phyloP scores from a whole-genome alignment of 1,140 invertebrate species.

The Drosophila novamexicana region DNA sequence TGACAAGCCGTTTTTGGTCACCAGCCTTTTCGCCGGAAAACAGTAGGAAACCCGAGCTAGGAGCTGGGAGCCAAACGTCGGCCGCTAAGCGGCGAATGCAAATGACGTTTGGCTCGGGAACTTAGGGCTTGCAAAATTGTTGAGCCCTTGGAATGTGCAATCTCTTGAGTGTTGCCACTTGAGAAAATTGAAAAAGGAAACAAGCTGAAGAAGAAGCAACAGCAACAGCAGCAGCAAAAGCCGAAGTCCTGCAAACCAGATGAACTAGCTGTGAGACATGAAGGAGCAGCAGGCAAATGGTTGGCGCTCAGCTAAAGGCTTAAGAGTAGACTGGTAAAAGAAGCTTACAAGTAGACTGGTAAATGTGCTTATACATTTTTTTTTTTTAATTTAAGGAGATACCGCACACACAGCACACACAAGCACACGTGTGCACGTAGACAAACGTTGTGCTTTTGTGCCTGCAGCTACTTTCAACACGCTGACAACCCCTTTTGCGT shows the following conservation, averaged over 20 bases:
- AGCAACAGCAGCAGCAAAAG: not conserved
- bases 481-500: constrained; percentile 16
- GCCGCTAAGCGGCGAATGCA: constrained; percentile 22
- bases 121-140: constrained; percentile 25
- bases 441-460: constrained; percentile 36
- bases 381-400: not conserved
- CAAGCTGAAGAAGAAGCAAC: not conserved
- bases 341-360: constrained; percentile 9
- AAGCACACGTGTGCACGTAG: not conserved
- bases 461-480: constrained; percentile 47
- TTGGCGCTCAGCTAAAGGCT: constrained; percentile 7
- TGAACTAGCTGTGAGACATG: constrained; percentile 5
- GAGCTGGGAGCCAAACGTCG: not conserved
- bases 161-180: constrained; percentile 46
- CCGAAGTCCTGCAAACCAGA: too few species aligned
- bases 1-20: constrained; percentile 4
- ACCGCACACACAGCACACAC: not conserved
- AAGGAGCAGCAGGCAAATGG: not conserved
- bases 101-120: constrained; percentile 39
- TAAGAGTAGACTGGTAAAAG: constrained; percentile 10
- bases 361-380: constrained; percentile 50
- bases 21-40: not conserved
- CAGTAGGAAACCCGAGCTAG: not conserved
- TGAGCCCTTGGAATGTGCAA: constrained; percentile 39
- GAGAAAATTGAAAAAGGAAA: constrained; percentile 7